Percentiles rank a stretch among this genome's conserved stretches.
Conservation (phyloP, 2,113 vertebrate species). For the Microcebus ravelobensis region DNA sequence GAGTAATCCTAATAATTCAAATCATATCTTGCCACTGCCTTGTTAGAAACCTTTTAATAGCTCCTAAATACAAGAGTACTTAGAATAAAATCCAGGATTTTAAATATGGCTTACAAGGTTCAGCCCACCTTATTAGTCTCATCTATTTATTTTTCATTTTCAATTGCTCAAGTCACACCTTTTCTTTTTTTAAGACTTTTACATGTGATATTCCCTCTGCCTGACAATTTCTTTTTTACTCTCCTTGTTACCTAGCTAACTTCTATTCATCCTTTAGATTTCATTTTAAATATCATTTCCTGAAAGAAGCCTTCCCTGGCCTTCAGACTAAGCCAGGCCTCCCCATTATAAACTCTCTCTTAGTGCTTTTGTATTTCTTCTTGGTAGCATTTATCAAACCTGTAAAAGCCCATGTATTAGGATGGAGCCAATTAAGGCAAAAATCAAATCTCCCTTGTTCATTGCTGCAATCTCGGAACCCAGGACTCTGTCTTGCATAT, state of each 20-base stretch:
- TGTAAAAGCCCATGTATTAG: background rate
- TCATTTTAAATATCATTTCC: background rate
- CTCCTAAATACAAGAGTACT: background rate
- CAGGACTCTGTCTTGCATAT: background rate
- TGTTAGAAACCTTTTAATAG: conserved; percentile 37
- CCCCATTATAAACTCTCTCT: background rate
- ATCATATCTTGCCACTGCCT: background rate
- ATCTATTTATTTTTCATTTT: conserved; percentile 11
- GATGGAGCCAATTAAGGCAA: background rate
- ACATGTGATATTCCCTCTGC: background rate
- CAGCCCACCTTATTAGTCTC: background rate
- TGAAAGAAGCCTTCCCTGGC: background rate
- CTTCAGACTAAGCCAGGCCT: background rate
- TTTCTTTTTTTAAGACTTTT: background rate
- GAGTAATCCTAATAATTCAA: conserved; percentile 33
- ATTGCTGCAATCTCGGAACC: background rate
- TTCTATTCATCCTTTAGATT: background rate
- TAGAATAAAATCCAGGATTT: conserved; percentile 10
- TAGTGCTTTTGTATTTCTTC: background rate
- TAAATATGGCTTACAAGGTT: background rate
- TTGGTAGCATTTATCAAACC: background rate
- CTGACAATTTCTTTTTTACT: conserved; percentile 5
- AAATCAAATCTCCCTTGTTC: background rate
- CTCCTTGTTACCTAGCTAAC: background rate
- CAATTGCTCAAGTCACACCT: background rate